phyloP scores from a whole-genome alignment of 1,140 invertebrate species.

The Bombyx mandarina region DNA sequence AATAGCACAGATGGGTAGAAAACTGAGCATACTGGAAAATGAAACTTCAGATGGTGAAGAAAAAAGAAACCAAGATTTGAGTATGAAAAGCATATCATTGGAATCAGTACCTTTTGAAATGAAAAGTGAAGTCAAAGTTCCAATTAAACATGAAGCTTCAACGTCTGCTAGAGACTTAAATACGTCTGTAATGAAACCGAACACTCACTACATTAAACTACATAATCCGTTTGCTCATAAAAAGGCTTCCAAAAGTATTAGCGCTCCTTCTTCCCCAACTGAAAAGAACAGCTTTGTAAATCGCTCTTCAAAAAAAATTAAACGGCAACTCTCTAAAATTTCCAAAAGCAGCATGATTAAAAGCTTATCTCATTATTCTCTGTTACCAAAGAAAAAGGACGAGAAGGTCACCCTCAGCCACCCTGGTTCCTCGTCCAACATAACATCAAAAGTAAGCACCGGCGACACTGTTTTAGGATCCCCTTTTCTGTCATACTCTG shows the following conservation, averaged over 20 bases:
- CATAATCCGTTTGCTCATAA: constrained; percentile 55
- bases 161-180: constrained; percentile 15
- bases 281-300: constrained; percentile 57
- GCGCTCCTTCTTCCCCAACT: constrained; percentile 53
- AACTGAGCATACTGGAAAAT: constrained; percentile 37
- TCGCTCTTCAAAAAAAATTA: constrained; percentile 55
- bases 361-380: constrained; percentile 60
- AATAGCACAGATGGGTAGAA: constrained; percentile 57
- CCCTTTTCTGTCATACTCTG: constrained; percentile 55
- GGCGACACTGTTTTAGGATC: constrained; percentile 54
- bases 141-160: constrained; percentile 10
- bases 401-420: constrained; percentile 42
- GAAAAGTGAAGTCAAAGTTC: constrained; percentile 6
- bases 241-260: constrained; percentile 50
- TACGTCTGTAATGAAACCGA: constrained; percentile 45
- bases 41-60: constrained; percentile 19
- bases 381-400: constrained; percentile 50
- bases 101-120: constrained; percentile 6
- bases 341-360: constrained; percentile 62
- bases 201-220: constrained; percentile 45
- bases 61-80: constrained; percentile 10
- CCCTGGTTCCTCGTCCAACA: constrained; percentile 41
- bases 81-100: constrained; percentile 10
- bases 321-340: constrained; percentile 51
- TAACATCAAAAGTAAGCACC: constrained; percentile 41